Conservation (phyloP, 2,888 invertebrate species). For the Diloba caeruleocephala region DNA sequence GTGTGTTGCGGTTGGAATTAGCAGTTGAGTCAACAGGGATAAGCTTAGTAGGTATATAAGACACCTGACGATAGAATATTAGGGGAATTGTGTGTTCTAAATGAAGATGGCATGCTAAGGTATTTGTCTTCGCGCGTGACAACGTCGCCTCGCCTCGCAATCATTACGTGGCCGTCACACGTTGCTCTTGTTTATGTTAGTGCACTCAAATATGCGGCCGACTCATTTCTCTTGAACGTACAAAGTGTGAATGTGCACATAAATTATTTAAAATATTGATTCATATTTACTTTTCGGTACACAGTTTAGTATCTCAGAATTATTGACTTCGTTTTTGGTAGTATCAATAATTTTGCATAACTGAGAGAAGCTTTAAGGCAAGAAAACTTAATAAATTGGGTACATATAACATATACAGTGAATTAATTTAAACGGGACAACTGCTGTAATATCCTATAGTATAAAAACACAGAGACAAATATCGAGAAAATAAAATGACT, state of each 20-base stretch:
- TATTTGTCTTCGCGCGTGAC: slow-evolving; percentile 25
- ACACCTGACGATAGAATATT: slow-evolving; percentile 4
- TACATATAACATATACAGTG: too few relatives aligned
- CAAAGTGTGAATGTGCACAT: slow-evolving; percentile 8
- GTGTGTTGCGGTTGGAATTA: slow-evolving; percentile 22
- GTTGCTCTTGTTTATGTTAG: slow-evolving; percentile 29
- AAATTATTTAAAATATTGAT: slow-evolving; percentile 18
- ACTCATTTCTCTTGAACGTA: slow-evolving; percentile 20
- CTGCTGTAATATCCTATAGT: too few relatives aligned
- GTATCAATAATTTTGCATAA: slow-evolving; percentile 3
- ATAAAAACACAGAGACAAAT: too few relatives aligned
- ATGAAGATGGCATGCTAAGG: slow-evolving; percentile 32
- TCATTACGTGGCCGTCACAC: slow-evolving; percentile 5
- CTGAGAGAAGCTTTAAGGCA: too few relatives aligned
- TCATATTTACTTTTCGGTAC: slow-evolving; percentile 11
- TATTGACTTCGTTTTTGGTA: slow-evolving; percentile 4
- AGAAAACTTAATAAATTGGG: too few relatives aligned
- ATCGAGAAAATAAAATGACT: too few relatives aligned
- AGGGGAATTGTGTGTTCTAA: slow-evolving; percentile 16
- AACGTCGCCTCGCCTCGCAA: slow-evolving; percentile 15
- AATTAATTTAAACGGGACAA: too few relatives aligned
- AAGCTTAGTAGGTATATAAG: slow-evolving; percentile 12
- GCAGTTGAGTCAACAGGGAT: slow-evolving; percentile 20
- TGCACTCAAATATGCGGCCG: slow-evolving; percentile 40
- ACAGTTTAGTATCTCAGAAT: slow-evolving; percentile 19